These are phyloP conservation scores for Cotesia typhae DNA, from an alignment of 1,140 invertebrate species.

Conservation along the genomic window DNA sequence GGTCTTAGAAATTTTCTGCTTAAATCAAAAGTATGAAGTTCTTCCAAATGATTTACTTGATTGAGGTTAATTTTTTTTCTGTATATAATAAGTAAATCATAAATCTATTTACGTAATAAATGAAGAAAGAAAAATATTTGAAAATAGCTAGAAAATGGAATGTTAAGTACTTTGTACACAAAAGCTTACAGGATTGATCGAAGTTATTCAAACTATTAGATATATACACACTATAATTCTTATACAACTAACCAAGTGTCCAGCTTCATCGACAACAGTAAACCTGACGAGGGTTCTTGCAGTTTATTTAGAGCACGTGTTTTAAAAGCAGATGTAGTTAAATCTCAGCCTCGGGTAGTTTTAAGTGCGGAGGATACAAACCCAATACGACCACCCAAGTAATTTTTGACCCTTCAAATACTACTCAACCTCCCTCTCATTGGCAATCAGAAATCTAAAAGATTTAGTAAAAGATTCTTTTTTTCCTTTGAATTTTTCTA, in stretches of 20 bases:
- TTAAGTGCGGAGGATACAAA: constrained; percentile 6
- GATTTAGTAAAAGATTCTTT: neutral
- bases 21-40: too few relatives aligned
- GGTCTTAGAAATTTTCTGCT: too few relatives aligned
- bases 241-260: constrained; percentile 15
- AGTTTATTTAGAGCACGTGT: constrained; percentile 55
- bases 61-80: too few relatives aligned
- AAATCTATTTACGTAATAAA: too few relatives aligned
- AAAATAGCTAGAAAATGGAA: too few relatives aligned
- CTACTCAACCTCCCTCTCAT: neutral
- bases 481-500: constrained; percentile 33
- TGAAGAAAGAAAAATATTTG: too few relatives aligned
- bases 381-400: constrained; percentile 31
- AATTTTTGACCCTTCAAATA: constrained; percentile 22
- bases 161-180: too few relatives aligned
- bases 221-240: constrained; percentile 20
- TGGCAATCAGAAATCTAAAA: constrained; percentile 12
- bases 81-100: too few relatives aligned
- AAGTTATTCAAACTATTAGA: neutral
- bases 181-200: too few relatives aligned
- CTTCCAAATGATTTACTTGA: too few relatives aligned
- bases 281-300: constrained; percentile 15
- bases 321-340: constrained; percentile 49
- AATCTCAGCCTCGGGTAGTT: constrained; percentile 46
- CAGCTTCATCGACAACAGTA: neutral